Conservation (phyloP, 2,113 vertebrate genomes). For the Marcusenius ussheri region DNA sequence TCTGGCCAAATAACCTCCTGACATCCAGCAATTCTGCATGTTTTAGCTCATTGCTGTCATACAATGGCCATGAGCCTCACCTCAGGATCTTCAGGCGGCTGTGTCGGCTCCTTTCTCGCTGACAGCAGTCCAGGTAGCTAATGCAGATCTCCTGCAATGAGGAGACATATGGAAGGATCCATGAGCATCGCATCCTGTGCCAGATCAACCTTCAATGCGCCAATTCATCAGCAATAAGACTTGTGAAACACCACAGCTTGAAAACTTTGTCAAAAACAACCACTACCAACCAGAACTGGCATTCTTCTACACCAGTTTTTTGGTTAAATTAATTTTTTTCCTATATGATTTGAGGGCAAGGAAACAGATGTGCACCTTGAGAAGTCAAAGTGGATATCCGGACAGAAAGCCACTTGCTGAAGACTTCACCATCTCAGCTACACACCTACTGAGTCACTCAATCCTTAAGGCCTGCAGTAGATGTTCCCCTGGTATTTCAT, state of each 20-base stretch:
- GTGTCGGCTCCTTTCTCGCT: constrained; percentile 86
- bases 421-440: not conserved
- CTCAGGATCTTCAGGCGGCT: constrained; percentile 92
- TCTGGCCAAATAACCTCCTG: not conserved
- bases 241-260: not conserved
- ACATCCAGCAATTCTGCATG: not conserved
- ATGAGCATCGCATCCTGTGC: not conserved
- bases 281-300: not conserved
- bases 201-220: not conserved
- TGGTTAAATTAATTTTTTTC: not conserved
- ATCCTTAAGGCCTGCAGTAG: not conserved
- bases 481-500: not conserved
- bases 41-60: not conserved
- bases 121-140: constrained; percentile 95
- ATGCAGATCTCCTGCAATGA: constrained; percentile 86
- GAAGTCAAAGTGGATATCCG: not conserved
- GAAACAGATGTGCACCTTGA: not conserved
- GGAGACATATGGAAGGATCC: not conserved
- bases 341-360: not conserved
- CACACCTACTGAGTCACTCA: not conserved
- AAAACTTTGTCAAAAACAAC: not conserved
- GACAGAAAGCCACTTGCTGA: not conserved
- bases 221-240: not conserved
- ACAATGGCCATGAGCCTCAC: constrained; percentile 47
- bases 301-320: not conserved